Evolutionary conservation across 2,888 invertebrate species (phyloP), one percentile per base, ranked within the genome.

Genomic region (Drosophila macrothrix): DNA sequence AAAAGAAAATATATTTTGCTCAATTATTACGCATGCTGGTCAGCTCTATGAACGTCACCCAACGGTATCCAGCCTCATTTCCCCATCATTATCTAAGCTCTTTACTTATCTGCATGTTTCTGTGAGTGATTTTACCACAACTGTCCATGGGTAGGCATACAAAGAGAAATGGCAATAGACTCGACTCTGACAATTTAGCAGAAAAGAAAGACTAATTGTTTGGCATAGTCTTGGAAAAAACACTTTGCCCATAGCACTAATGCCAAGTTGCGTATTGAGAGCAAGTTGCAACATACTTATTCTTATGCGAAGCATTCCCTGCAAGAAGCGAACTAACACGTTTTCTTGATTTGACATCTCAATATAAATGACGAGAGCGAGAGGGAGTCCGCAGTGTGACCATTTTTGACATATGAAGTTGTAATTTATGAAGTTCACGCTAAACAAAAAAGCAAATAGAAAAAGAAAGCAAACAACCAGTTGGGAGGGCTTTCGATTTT

Each of bases 401-500:
- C 62, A 84, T 74, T 80, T 84, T 67, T 88, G 86, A 88, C 89
- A 78, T 83, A 88, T 88, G 76, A 87, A 84, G 89, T 72, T 81
- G 83, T 88, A 88, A 87, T 88, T 87, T 87, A 87, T 87, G 87
- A 88, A 88, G 81, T 86, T 83, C 68, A 39, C 46, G 52, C 70
- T 41, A 53, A 62, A 49, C 46, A 55, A 46, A 64, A 67, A 49
- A 29, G 12, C 33, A 52, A 60, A 25, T 9, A 16, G 25, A 58
- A 63, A 25, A 66, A 52, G 61, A 64, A 70, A 61, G 28, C n/a
- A 61, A 54, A 37, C 28, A 62, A 62, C 46, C 28, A 59, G 64
- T 52, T 67, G 19, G 72, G 50, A 55, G 72, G 73, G 67, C 77
- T 74, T 77, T 70, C 60, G 58, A 66, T 70, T 72, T 63, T 66